A percentile compares a stretch with the other conserved stretches of the same genome.
phyloP scores from a whole-genome alignment of 2,888 invertebrate species.

The Sisyra nigra region DNA sequence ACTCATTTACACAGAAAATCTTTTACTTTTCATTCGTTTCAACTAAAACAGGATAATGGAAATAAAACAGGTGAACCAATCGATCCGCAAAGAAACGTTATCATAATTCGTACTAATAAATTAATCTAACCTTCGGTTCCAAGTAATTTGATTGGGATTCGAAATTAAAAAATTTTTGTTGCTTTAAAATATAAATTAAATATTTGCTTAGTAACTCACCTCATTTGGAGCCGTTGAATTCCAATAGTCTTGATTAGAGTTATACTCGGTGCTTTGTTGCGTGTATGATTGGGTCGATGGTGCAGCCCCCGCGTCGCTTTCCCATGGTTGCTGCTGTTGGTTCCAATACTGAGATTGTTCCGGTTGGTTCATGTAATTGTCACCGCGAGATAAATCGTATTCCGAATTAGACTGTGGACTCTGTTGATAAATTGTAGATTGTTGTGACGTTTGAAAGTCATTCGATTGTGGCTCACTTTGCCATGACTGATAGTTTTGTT shows the following conservation, averaged over 20 bases:
- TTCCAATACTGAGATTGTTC: slow-evolving; percentile 13
- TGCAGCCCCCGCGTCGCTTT: slow-evolving; percentile 13
- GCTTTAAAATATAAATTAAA: too few species aligned
- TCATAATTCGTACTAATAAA: too few species aligned
- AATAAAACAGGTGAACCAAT: too few species aligned
- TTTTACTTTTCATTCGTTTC: too few species aligned
- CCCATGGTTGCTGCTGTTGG: slow-evolving; percentile 13
- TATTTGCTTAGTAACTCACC: slow-evolving; percentile 18
- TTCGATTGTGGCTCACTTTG: slow-evolving; percentile 3
- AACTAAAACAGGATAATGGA: too few species aligned
- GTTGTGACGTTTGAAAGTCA: neutral
- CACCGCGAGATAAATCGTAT: slow-evolving; percentile 2
- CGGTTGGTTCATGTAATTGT: slow-evolving; percentile 6
- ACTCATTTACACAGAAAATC: too few species aligned
- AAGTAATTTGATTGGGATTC: too few species aligned
- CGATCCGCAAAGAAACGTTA: too few species aligned
- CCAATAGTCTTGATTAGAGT: slow-evolving; percentile 19
- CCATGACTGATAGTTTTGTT: slow-evolving; percentile 12
- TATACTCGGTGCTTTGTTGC: slow-evolving; percentile 18
- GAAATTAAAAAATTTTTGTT: too few species aligned
- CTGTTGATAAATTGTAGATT: neutral
- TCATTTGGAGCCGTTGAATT: slow-evolving; percentile 21
- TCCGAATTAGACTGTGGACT: slow-evolving; percentile 7
- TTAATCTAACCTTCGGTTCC: too few species aligned
- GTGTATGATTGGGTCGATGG: slow-evolving; percentile 12